Percentiles rank a stretch among this genome's conserved stretches.
phyloP scores from a whole-genome alignment of 2,113 vertebrate species.

The Gadus chalcogrammus region DNA sequence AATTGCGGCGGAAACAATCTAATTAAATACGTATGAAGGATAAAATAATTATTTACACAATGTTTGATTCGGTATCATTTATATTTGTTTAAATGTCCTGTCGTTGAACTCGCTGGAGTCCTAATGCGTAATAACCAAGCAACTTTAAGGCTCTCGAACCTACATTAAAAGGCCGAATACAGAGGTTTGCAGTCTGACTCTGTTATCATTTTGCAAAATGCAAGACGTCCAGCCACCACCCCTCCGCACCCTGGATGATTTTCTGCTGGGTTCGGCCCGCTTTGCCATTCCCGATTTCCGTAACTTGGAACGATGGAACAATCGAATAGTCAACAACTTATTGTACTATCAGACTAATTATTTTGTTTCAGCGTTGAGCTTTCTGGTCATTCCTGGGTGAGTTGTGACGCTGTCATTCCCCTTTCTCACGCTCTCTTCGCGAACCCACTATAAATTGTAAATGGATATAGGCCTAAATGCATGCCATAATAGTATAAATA shows the following conservation, averaged over 20 bases:
- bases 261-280: slow-evolving; percentile 46
- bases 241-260: slow-evolving; percentile 58
- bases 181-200: slow-evolving; percentile 34
- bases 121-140: neutral
- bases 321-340: slow-evolving; percentile 64
- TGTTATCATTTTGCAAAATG: slow-evolving; percentile 35
- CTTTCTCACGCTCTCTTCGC: neutral
- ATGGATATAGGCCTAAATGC: too few relatives aligned
- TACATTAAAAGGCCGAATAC: slow-evolving; percentile 21
- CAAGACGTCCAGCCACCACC: slow-evolving; percentile 58
- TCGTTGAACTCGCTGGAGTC: too few relatives aligned
- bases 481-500: too few relatives aligned
- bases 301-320: slow-evolving; percentile 60
- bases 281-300: slow-evolving; percentile 54
- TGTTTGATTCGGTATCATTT: too few relatives aligned
- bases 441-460: neutral
- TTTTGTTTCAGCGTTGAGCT: slow-evolving; percentile 28
- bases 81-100: too few relatives aligned
- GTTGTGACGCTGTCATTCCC: slow-evolving; percentile 32
- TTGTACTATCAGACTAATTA: slow-evolving; percentile 67
- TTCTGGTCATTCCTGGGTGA: slow-evolving; percentile 50
- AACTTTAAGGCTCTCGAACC: neutral
- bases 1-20: too few relatives aligned
- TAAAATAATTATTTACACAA: too few relatives aligned
- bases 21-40: too few relatives aligned